phyloP scores from a whole-genome alignment of 2,797 vertebrate species.

The Clarias laeviceps region DNA sequence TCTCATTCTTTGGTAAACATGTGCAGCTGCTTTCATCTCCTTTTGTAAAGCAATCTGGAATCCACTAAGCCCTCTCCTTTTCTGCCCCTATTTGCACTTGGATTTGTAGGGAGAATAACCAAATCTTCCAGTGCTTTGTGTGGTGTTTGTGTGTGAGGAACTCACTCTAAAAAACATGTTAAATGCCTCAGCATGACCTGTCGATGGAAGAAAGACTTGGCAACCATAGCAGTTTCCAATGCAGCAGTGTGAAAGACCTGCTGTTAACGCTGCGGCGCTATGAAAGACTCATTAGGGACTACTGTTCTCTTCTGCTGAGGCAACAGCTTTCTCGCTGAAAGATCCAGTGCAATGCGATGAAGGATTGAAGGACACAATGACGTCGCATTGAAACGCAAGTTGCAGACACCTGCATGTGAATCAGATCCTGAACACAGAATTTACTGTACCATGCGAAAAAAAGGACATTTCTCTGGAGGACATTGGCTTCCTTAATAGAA shows the following conservation, averaged over 20 bases:
- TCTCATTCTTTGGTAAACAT: constrained; percentile 41
- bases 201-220: constrained; percentile 43
- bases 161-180: constrained; percentile 43
- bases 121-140: constrained; percentile 39
- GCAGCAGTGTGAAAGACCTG: constrained; percentile 46
- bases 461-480: constrained; percentile 31
- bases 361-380: constrained; percentile 28
- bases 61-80: constrained; percentile 48
- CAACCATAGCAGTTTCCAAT: constrained; percentile 39
- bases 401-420: constrained; percentile 29
- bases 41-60: constrained; percentile 40
- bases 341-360: constrained; percentile 37
- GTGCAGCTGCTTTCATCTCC: constrained; percentile 44
- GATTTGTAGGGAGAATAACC: constrained; percentile 52
- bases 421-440: constrained; percentile 32
- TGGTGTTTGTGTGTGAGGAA: constrained; percentile 34
- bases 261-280: constrained; percentile 32
- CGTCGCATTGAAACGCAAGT: constrained; percentile 29
- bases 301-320: constrained; percentile 46
- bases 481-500: constrained; percentile 37
- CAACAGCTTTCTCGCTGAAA: constrained; percentile 43
- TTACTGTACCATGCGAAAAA: constrained; percentile 41
- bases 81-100: constrained; percentile 42
- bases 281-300: constrained; percentile 52
- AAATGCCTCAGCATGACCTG: constrained; percentile 49